Evolutionary conservation across 2,888 invertebrate species (phyloP).

Genomic region (Lysandra coridon): DNA sequence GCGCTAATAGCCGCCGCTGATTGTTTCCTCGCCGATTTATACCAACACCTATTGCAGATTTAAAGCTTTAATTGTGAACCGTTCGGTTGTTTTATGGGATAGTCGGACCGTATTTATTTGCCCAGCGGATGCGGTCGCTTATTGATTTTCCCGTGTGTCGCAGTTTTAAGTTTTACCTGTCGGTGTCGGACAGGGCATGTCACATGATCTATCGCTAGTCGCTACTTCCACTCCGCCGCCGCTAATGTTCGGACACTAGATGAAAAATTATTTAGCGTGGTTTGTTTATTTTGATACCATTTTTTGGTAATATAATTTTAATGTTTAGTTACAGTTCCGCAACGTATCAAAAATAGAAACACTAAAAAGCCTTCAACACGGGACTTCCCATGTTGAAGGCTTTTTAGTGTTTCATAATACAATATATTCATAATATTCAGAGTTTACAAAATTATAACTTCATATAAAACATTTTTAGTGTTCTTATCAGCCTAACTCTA

Average conservation of each 20-base stretch:
- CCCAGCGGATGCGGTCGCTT: slow-evolving; percentile 68
- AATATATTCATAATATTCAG: no score
- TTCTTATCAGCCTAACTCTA: neutral
- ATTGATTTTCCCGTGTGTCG: slow-evolving; percentile 69
- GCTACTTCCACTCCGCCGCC: slow-evolving; percentile 41
- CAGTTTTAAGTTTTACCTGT: slow-evolving; percentile 55
- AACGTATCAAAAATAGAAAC: neutral
- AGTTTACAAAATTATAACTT: no score
- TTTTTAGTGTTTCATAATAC: no score
- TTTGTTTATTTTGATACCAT: slow-evolving; percentile 7
- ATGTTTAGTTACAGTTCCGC: neutral
- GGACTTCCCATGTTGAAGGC: no score
- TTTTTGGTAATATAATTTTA: neutral
- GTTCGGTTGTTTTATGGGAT: slow-evolving; percentile 80
- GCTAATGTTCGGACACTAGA: slow-evolving; percentile 41
- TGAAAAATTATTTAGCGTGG: slow-evolving; percentile 35
- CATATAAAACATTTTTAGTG: neutral
- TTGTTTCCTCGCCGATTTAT: slow-evolving; percentile 80
- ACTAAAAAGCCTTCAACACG: no score
- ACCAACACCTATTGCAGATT: slow-evolving; percentile 81
- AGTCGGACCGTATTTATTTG: slow-evolving; percentile 75
- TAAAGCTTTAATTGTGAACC: slow-evolving; percentile 81
- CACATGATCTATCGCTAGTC: slow-evolving; percentile 48
- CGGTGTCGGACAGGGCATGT: slow-evolving; percentile 47
- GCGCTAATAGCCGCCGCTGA: slow-evolving; percentile 79